These are phyloP conservation scores for Sarcophaga variegata DNA, from an alignment of 2,888 invertebrate species.

Conservation along the genomic window DNA sequence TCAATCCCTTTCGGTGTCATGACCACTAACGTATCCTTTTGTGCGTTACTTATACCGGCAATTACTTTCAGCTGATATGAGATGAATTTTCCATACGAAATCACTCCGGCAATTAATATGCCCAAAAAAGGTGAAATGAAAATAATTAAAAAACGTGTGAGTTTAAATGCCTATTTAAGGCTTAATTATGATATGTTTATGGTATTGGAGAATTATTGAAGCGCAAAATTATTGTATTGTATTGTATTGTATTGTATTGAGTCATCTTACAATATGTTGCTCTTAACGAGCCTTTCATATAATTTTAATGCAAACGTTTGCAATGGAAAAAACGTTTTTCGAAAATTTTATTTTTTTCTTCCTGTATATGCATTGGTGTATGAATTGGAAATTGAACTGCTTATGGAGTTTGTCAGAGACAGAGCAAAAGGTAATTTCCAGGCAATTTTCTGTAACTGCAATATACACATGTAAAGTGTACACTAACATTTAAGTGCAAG, in stretches of 20 bases:
- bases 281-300: background rate
- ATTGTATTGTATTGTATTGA: too few species aligned
- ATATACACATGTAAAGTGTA: background rate
- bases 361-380: background rate
- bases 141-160: background rate
- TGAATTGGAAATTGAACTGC: background rate
- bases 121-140: background rate
- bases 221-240: background rate
- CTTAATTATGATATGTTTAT: background rate
- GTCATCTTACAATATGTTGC: background rate
- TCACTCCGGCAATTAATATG: background rate
- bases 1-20: background rate
- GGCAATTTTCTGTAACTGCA: slow-evolving; percentile 1
- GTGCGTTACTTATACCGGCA: background rate
- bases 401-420: background rate
- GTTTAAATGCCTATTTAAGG: background rate
- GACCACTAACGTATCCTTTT: background rate
- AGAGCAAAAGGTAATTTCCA: slow-evolving; percentile 24
- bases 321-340: background rate
- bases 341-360: background rate
- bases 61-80: background rate
- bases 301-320: background rate
- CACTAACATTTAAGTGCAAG: background rate
- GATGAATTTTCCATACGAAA: too few species aligned
- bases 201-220: background rate